Conservation (phyloP, 2,888 invertebrate species). For the Drosophila subsilvestris region DNA sequence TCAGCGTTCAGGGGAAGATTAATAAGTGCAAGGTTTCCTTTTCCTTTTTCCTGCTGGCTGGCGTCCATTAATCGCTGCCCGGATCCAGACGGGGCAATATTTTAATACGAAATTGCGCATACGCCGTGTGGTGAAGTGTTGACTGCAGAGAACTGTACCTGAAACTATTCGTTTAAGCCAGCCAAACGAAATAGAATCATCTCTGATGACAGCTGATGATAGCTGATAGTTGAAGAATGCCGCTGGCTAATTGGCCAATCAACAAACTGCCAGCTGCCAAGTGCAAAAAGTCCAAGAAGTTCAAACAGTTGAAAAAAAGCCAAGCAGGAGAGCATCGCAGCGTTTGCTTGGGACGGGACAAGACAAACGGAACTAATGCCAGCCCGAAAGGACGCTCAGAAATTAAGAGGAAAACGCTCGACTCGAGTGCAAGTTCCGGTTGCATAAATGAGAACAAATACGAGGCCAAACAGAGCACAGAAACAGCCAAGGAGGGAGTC, state of each 20-base stretch:
- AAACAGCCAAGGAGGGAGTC: slow-evolving; percentile 39
- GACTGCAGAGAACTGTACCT: neutral
- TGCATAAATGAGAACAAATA: slow-evolving; percentile 77
- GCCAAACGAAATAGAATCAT: neutral
- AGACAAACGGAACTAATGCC: slow-evolving; percentile 76
- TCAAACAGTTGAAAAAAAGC: slow-evolving; percentile 67
- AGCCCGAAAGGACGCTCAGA: slow-evolving; percentile 46
- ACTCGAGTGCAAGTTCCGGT: slow-evolving; percentile 70
- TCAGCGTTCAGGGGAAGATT: slow-evolving; percentile 43
- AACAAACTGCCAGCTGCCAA: slow-evolving; percentile 43
- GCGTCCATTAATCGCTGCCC: slow-evolving; percentile 58
- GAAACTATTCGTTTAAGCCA: slow-evolving; percentile 2
- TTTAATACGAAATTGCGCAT: slow-evolving; percentile 51
- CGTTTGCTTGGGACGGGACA: slow-evolving; percentile 20
- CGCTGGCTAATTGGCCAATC: slow-evolving; percentile 66
- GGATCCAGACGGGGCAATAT: slow-evolving; percentile 48
- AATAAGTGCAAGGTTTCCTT: slow-evolving; percentile 34
- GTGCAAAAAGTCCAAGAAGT: slow-evolving; percentile 25
- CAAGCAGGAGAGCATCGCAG: slow-evolving; percentile 16
- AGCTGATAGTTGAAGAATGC: slow-evolving; percentile 37
- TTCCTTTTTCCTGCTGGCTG: neutral
- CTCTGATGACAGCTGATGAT: slow-evolving; percentile 12
- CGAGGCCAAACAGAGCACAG: slow-evolving; percentile 26
- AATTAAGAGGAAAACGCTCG: slow-evolving; percentile 64
- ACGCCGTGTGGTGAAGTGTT: slow-evolving; percentile 41